phyloP scores from a whole-genome alignment of 1,140 invertebrate species.

The Drosophila teissieri region DNA sequence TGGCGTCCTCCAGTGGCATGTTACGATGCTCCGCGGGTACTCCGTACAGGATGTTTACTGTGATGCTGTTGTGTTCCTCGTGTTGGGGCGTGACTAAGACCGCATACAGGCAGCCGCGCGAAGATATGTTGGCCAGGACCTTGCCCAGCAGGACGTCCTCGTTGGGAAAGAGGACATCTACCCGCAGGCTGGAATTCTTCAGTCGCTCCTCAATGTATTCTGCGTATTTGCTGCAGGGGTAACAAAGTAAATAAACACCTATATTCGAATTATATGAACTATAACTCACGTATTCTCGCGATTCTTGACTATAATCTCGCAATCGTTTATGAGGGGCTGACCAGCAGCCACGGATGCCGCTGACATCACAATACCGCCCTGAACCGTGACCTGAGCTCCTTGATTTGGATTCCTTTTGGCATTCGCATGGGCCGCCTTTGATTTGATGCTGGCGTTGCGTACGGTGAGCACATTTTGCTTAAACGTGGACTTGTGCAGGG shows the following conservation, averaged over 20 bases:
- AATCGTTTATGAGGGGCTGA: slow-evolving; percentile 88
- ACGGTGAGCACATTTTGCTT: slow-evolving; percentile 89
- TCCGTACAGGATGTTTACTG: slow-evolving; percentile 95
- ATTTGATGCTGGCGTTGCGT: slow-evolving; percentile 85
- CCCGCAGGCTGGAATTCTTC: slow-evolving; percentile 91
- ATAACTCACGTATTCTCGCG: slow-evolving; percentile 90
- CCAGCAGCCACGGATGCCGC: slow-evolving; percentile 84
- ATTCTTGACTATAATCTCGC: slow-evolving; percentile 94
- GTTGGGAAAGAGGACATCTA: slow-evolving; percentile 95
- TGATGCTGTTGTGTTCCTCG: slow-evolving; percentile 93
- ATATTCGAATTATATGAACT: not conserved
- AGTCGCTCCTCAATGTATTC: slow-evolving; percentile 94
- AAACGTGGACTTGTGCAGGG: slow-evolving; percentile 89
- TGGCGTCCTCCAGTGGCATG: slow-evolving; percentile 96
- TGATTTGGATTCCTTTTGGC: slow-evolving; percentile 14
- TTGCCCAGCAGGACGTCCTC: slow-evolving; percentile 93
- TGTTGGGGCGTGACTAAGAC: slow-evolving; percentile 94
- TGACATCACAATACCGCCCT: slow-evolving; percentile 59
- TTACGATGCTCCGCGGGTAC: slow-evolving; percentile 95
- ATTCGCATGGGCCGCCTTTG: slow-evolving; percentile 53
- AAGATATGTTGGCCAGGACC: slow-evolving; percentile 94
- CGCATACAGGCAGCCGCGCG: slow-evolving; percentile 93
- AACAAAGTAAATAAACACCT: not conserved
- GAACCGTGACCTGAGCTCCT: slow-evolving; percentile 40
- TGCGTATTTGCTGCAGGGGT: slow-evolving; percentile 90